Percentiles rank a stretch among this genome's conserved stretches.
Evolutionary conservation across 2,113 vertebrate species (phyloP).

Genomic region (Zosterops pallidus): DNA sequence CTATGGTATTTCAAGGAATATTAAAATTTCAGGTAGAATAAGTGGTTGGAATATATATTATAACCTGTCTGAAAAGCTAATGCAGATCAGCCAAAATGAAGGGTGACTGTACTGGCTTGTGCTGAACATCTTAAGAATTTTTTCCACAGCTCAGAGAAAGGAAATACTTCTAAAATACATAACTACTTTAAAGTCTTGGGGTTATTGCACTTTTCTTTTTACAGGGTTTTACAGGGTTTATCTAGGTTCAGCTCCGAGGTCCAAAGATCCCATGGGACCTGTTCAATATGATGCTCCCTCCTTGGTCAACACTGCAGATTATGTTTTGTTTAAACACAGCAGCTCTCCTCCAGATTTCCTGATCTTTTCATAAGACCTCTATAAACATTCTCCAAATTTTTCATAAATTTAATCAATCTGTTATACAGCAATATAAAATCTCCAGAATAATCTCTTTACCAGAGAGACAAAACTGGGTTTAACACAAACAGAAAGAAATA

Average conservation of each 20-base stretch:
- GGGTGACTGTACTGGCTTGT: not conserved
- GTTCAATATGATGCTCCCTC: not conserved
- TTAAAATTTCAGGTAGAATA: not conserved
- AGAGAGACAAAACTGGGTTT: not conserved
- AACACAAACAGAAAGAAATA: conserved; percentile 23
- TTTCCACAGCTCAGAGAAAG: not conserved
- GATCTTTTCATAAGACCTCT: not conserved
- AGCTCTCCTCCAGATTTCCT: not conserved
- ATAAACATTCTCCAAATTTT: not conserved
- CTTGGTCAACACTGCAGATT: not conserved
- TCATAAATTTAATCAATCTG: conserved; percentile 8
- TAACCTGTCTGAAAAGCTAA: not conserved
- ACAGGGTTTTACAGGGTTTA: not conserved
- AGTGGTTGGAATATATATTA: not conserved
- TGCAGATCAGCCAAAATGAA: not conserved
- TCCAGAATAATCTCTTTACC: not conserved
- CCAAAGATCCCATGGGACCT: not conserved
- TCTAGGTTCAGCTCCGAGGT: not conserved
- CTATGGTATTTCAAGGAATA: not conserved
- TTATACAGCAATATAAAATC: not conserved
- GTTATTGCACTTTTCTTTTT: not conserved
- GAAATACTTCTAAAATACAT: not conserved
- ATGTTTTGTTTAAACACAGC: not conserved
- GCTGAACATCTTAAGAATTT: not conserved
- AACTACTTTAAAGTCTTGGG: not conserved